Conservation (phyloP, 37 sponge, comb jelly and placozoan species). For the Aplysina aerophoba region DNA sequence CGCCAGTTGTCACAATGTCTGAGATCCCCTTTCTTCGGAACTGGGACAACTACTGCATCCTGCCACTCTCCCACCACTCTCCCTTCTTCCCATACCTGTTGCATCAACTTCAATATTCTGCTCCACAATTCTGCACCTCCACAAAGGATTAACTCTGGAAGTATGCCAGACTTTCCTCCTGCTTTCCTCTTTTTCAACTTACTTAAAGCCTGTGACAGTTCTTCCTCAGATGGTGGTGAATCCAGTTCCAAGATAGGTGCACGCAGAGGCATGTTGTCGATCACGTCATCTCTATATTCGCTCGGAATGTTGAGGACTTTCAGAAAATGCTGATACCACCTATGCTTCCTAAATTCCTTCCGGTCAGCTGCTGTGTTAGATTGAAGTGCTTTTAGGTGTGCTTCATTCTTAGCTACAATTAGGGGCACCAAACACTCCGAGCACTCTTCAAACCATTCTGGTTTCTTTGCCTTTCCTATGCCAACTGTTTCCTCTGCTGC, state of each 20-base stretch:
- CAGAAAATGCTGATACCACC: slow-evolving; percentile 32
- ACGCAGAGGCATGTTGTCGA: slow-evolving; percentile 6
- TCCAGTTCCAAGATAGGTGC: slow-evolving; percentile 32
- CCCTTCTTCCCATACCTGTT: slow-evolving; percentile 17
- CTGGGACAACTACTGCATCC: slow-evolving; percentile 29
- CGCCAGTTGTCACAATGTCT: slow-evolving; percentile 18
- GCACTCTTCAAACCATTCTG: slow-evolving; percentile 50
- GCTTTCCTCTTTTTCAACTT: slow-evolving; percentile 47
- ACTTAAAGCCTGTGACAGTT: slow-evolving; percentile 8
- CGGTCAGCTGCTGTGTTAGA: not conserved
- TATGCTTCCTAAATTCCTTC: slow-evolving; percentile 23
- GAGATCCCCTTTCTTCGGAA: slow-evolving; percentile 16
- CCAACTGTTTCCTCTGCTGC: slow-evolving; percentile 27
- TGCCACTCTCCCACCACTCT: slow-evolving; percentile 34
- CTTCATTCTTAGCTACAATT: slow-evolving; percentile 39
- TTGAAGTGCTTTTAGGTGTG: slow-evolving; percentile 21
- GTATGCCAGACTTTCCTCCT: slow-evolving; percentile 34
- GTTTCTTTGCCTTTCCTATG: slow-evolving; percentile 35
- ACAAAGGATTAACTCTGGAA: slow-evolving; percentile 29
- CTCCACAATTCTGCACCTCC: slow-evolving; percentile 3
- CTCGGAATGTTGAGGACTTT: slow-evolving; percentile 24
- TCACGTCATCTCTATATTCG: slow-evolving; percentile 21
- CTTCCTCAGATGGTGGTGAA: slow-evolving; percentile 40
- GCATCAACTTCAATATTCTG: slow-evolving; percentile 25
- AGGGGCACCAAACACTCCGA: slow-evolving; percentile 27